phyloP scores from a whole-genome alignment of 1,140 invertebrate species.

The Stenopsyche tienmushanensis region DNA sequence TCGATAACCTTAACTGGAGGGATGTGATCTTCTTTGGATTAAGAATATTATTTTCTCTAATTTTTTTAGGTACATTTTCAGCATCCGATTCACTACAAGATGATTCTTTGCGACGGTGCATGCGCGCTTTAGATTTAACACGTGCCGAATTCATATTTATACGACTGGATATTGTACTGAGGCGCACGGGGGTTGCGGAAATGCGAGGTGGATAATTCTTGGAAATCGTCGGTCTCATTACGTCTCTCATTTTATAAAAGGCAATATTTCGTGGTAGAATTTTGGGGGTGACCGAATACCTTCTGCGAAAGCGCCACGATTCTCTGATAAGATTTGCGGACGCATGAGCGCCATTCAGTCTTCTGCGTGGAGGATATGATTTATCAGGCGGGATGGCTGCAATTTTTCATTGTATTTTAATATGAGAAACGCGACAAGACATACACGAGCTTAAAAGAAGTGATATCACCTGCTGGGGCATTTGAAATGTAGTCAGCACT shows the following conservation, averaged over 20 bases:
- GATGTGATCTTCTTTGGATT: constrained; percentile 1
- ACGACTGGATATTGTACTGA: background rate
- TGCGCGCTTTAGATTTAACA: background rate
- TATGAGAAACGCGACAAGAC: no score
- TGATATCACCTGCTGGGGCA: background rate
- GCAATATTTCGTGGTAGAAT: background rate
- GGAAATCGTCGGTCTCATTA: no score
- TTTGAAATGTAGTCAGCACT: background rate
- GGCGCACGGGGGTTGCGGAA: background rate
- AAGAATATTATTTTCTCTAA: background rate
- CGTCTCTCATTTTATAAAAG: no score
- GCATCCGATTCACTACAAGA: constrained; percentile 2
- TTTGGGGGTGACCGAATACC: background rate
- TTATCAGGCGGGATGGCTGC: background rate
- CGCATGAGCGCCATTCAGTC: background rate
- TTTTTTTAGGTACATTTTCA: background rate
- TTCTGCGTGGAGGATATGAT: background rate
- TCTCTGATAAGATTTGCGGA: background rate
- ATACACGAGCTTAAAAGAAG: background rate
- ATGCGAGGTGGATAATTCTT: no score
- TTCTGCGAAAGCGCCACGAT: background rate
- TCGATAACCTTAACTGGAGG: constrained; percentile 4
- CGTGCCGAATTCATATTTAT: background rate
- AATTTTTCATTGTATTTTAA: no score
- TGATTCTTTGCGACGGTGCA: background rate